Evolutionary conservation across 2,113 vertebrate species (phyloP).

Genomic region (Dendropsophus ebraccatus): DNA sequence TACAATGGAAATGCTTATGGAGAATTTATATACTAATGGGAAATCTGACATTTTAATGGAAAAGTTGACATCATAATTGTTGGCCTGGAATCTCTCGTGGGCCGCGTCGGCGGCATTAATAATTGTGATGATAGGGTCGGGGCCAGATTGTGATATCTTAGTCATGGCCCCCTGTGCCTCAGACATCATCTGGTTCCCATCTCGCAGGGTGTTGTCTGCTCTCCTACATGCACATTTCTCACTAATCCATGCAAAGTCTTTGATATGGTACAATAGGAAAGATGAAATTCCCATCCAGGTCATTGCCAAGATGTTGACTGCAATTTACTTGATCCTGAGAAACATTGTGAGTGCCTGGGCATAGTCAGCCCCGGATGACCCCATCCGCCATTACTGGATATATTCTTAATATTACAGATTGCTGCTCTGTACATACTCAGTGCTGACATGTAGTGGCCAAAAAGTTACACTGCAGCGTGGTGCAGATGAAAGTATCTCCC

Average conservation of each 20-base stretch:
- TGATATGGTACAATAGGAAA: neutral
- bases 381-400: neutral
- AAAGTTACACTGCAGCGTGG: no score
- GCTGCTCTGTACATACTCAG: neutral
- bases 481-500: no score
- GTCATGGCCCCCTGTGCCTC: neutral
- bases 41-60: no score
- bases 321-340: conserved; percentile 8
- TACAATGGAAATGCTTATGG: neutral
- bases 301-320: neutral
- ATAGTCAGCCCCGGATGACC: neutral
- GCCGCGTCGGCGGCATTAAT: neutral
- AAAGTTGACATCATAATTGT: neutral
- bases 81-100: neutral
- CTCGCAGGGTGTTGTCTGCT: neutral
- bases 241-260: neutral
- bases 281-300: neutral
- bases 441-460: no score
- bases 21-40: neutral
- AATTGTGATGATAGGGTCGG: neutral
- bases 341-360: neutral
- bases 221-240: neutral
- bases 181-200: neutral
- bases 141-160: neutral
- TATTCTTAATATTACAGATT: neutral